Base-by-base conservation (phyloP, 1,140 invertebrate genomes). In the Aphaenogaster ashmeadi region DNA sequence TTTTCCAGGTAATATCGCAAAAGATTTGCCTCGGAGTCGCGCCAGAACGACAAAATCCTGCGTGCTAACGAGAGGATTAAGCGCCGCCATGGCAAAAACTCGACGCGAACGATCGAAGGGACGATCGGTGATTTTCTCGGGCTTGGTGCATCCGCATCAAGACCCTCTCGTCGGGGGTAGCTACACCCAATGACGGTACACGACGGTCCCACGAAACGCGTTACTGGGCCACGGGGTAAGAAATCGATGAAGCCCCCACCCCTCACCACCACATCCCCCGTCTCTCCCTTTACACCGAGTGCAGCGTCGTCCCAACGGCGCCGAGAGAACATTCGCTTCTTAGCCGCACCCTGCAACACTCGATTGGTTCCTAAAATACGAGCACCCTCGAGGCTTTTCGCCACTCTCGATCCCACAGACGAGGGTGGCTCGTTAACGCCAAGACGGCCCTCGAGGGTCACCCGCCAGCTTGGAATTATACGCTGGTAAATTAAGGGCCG, bases 181-280 rank as follows among this genome's bases (percentile, higher is more conserved):
- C 72, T 88, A 85, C 91, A 87, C 52, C 80, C 67, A 88, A 87
- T 81, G 84, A 83, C 77, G 66, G 80, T 69, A 83, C 74, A 71
- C 77, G 62, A 21, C 52, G 33, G 56, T 88, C 87, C 77, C 84
- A 89, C 88, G 77, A 92, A 89, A 91, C 80, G 87, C 92, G 94
- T 95, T 95, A 95, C 94, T 95, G 91, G 93, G 93, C 92, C 93
- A 95, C 93, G 90, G 93, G 91, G 92, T 94, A 94, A 95, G 94
- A 94, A 94, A 95, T 95, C 94, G 94, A 95, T 95, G 91, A 95
- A 94, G 95, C 94, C 89, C 91, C 93, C 93, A 91, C 92, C 90
- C 89, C 87, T 86, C 91, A 41, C 47, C 47, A 52, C 36, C 3
- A 13, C 41, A 50, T 41, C n/a, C 88, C 21, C 79, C 85, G 64